phyloP scores from a whole-genome alignment of 2,888 invertebrate genomes.

The Cristatella mucedo region DNA sequence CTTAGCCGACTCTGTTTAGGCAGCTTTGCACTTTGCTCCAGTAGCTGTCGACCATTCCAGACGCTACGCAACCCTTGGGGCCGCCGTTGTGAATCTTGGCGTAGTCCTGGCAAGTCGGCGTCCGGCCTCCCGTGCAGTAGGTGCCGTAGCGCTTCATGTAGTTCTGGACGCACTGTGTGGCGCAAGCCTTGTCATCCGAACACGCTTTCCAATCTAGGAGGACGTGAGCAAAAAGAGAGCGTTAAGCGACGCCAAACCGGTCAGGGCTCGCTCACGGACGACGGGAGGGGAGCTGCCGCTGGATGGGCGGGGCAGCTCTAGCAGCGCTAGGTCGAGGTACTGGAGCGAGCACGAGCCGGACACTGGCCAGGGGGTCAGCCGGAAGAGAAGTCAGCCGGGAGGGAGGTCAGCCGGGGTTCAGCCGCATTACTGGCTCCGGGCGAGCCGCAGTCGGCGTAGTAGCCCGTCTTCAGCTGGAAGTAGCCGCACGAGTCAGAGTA shows the following conservation, averaged over 20 bases:
- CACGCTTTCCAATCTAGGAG: constrained; percentile 21
- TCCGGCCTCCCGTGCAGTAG: constrained; percentile 15
- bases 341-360: too few species aligned
- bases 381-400: too few species aligned
- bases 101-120: constrained; percentile 20
- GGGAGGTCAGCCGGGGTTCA: too few species aligned
- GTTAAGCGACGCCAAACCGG: too few species aligned
- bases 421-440: constrained; percentile 22
- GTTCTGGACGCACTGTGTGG: constrained; percentile 18
- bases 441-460: constrained; percentile 29
- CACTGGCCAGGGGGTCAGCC: too few species aligned
- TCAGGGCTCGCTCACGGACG: too few species aligned
- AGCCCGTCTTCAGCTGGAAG: constrained; percentile 28
- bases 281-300: too few species aligned
- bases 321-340: too few species aligned
- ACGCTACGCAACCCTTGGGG: constrained; percentile 18
- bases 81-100: constrained; percentile 27
- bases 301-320: too few species aligned
- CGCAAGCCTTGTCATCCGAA: constrained; percentile 17
- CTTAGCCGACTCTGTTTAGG: too few species aligned
- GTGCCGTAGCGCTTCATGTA: constrained; percentile 21
- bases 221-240: too few species aligned
- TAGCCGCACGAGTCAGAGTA: constrained; percentile 22
- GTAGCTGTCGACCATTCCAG: constrained; percentile 16
- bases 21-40: constrained; percentile 21